Percentiles rank a stretch among this genome's conserved stretches.
phyloP scores from a whole-genome alignment of 2,113 vertebrate genomes.

The Ascaphus truei region DNA sequence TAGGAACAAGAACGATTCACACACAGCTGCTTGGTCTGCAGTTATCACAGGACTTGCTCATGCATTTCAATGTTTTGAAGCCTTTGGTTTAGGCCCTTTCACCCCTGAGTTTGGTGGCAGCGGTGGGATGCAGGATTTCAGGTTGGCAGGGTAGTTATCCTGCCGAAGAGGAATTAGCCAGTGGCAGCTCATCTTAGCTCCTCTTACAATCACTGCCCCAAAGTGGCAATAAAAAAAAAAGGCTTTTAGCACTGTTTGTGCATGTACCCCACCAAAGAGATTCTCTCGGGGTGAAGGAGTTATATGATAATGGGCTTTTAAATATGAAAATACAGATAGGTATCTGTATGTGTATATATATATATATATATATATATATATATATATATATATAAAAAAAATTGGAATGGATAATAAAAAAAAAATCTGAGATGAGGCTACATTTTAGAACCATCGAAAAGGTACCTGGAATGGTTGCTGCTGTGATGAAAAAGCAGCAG shows the following conservation, averaged over 20 bases:
- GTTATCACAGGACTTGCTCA: constrained; percentile 10
- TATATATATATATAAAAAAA: constrained; percentile 8
- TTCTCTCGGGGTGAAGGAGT: constrained; percentile 32
- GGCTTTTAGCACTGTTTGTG: background rate
- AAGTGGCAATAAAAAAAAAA: too few relatives aligned
- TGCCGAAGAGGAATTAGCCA: background rate
- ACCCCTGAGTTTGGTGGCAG: constrained; percentile 32
- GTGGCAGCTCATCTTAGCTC: background rate
- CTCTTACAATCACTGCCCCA: background rate
- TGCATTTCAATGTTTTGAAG: constrained; percentile 29
- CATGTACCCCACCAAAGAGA: background rate
- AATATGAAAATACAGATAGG: constrained; percentile 20
- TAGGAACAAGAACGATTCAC: too few relatives aligned
- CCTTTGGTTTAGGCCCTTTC: constrained; percentile 11
- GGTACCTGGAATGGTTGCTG: constrained; percentile 86
- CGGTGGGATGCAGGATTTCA: background rate
- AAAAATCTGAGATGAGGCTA: constrained; percentile 64
- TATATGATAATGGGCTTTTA: constrained; percentile 30
- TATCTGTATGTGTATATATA: constrained; percentile 2
- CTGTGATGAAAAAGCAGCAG: constrained; percentile 87
- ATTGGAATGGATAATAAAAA: constrained; percentile 40
- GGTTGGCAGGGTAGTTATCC: background rate
- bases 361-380: constrained; percentile 17
- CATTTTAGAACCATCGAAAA: constrained; percentile 68
- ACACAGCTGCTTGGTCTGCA: constrained; percentile 1